Evolutionary conservation across 2,113 vertebrate species (phyloP), one percentile per base, ranked within the genome.

Genomic region (Petrocephalus zakoni): DNA sequence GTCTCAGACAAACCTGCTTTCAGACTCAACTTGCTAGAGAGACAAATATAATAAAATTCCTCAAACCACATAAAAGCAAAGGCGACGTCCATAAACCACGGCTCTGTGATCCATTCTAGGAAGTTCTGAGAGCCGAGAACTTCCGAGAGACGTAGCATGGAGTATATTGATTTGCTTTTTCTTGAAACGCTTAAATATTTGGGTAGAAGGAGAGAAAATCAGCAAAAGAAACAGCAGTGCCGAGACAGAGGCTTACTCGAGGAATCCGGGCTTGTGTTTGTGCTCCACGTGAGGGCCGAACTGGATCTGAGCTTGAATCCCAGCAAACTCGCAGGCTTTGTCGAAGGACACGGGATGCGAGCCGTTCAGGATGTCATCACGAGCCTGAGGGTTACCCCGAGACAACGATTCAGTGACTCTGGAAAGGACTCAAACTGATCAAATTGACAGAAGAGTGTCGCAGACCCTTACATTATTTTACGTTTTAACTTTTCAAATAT

Each of bases 261-360:
- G 93, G 93, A 99, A 99, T 95, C 98, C 98, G 22, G 97, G 97
- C 92, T 99, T 99, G 95, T 99, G 98, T 94, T 99, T 99, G 94
- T 97, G 97, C 88, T 99, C 98, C 91, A 98, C 97, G 2, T 99
- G 98, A 92, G 98, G 97, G 93, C 98, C 98, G 42, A 99, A 99
- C 93, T 99, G 98, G 95, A 99, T 99, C 94, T 99, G 98, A 61
- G 97, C 97, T 95, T 99, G 98, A 92, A 99, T 98, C 85, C 97
- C 98, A 37, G 97, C 97, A 87, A 99, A 99, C 94, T 99, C 98
- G 22, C 98, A 99, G 46, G 98, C 98, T 94, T 99, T 99, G 93
- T 99, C 98, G 88, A 99, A 99, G 93, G 98, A 99, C 85, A 99
- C 98, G 0, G 98, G 98, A 91, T 99, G 98, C 91, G 98, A 99